These are phyloP conservation scores for Catostomus latipinnis DNA, from an alignment of 2,797 vertebrate genomes.

Conservation along the genomic window DNA sequence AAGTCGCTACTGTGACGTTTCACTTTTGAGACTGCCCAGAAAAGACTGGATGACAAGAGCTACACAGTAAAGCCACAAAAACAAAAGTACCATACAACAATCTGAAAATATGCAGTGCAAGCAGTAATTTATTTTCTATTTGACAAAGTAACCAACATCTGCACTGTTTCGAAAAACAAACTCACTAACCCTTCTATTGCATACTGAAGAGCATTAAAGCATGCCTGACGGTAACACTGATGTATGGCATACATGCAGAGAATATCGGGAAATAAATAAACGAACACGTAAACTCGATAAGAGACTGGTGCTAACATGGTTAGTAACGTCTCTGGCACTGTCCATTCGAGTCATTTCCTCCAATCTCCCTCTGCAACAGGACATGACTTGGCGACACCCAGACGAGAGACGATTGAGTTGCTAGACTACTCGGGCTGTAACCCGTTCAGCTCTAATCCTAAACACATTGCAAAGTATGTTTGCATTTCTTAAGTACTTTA, in stretches of 20 bases:
- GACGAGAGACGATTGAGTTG: slow-evolving; percentile 63
- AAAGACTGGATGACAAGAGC: too few species aligned
- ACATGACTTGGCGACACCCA: slow-evolving; percentile 70
- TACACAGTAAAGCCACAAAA: too few species aligned
- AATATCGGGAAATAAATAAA: slow-evolving; percentile 69
- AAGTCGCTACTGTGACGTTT: too few species aligned
- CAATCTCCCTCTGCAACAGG: slow-evolving; percentile 70
- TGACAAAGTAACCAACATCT: too few species aligned
- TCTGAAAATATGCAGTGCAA: too few species aligned
- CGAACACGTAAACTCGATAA: slow-evolving; percentile 74
- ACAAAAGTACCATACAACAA: too few species aligned
- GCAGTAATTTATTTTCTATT: too few species aligned
- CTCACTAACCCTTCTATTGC: background rate
- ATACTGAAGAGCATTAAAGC: slow-evolving; percentile 6
- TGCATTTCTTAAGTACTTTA: background rate
- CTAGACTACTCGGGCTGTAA: slow-evolving; percentile 38
- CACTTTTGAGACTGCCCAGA: too few species aligned
- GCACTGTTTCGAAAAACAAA: background rate
- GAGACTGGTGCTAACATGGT: slow-evolving; percentile 75
- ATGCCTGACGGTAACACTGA: slow-evolving; percentile 67
- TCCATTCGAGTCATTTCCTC: slow-evolving; percentile 74
- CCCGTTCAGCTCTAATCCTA: slow-evolving; percentile 15
- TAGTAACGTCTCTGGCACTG: slow-evolving; percentile 77
- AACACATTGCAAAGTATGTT: background rate
- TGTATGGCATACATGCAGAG: slow-evolving; percentile 59